Conservation (phyloP, 2,888 invertebrate genomes). For the Drosophila longiperda region DNA sequence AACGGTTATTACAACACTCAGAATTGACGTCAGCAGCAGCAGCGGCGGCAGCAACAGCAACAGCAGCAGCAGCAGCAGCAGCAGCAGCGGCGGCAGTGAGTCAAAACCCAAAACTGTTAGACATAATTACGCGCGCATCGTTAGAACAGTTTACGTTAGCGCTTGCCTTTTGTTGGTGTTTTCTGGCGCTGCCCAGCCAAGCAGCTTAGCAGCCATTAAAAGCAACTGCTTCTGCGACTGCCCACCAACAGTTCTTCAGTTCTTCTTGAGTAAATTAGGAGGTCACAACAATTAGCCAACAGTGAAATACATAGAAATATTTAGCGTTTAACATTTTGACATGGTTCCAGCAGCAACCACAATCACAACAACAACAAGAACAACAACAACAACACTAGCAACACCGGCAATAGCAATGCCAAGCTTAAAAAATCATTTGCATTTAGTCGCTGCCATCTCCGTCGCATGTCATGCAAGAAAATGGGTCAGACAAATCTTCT, state of each 20-base stretch:
- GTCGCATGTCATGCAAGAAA: slow-evolving; percentile 74
- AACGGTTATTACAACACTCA: slow-evolving; percentile 74
- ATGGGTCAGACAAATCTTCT: slow-evolving; percentile 79
- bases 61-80: slow-evolving; percentile 5
- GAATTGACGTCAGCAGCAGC: slow-evolving; percentile 19
- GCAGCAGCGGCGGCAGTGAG: slow-evolving; percentile 18
- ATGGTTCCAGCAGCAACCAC: slow-evolving; percentile 43
- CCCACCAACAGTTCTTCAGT: slow-evolving; percentile 54
- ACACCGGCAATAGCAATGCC: slow-evolving; percentile 46
- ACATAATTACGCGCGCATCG: slow-evolving; percentile 70
- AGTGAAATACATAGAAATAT: slow-evolving; percentile 78
- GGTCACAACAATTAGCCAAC: slow-evolving; percentile 84
- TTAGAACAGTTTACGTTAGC: slow-evolving; percentile 73
- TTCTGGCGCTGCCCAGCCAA: slow-evolving; percentile 52
- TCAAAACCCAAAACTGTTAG: slow-evolving; percentile 64
- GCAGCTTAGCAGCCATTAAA: slow-evolving; percentile 55
- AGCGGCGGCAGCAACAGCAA: slow-evolving; percentile 2
- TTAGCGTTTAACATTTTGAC: slow-evolving; percentile 78
- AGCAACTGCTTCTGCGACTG: slow-evolving; percentile 28
- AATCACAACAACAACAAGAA: neutral
- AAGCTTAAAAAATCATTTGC: slow-evolving; percentile 46
- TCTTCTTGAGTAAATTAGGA: slow-evolving; percentile 84
- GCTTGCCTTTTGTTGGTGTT: slow-evolving; percentile 2
- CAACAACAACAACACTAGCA: neutral
- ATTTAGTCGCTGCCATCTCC: slow-evolving; percentile 43